Conservation (phyloP, 2,888 invertebrate species). For the Itoplectis maculator region DNA sequence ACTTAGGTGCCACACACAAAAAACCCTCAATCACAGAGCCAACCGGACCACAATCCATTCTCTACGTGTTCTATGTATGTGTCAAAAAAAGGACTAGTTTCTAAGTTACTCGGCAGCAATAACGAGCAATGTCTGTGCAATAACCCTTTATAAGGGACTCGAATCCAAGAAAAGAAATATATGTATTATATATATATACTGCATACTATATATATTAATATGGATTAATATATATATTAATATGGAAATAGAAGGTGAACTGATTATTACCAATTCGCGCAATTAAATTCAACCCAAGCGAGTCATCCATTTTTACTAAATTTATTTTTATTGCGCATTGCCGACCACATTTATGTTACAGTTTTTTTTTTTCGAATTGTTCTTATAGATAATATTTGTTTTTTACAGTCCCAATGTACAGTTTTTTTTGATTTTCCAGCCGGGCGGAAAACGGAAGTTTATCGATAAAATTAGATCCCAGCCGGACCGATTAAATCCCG, state of each 20-base stretch:
- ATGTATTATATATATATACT: conserved; percentile 30
- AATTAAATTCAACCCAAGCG: conserved; percentile 7
- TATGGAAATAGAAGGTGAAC: conserved; percentile 21
- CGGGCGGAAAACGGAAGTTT: conserved; percentile 38
- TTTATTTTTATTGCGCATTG: conserved; percentile 44
- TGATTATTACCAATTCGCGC: conserved; percentile 24
- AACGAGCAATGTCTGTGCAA: conserved; percentile 79
- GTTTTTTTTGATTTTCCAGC: neutral
- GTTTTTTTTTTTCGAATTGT: conserved; percentile 8
- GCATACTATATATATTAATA: conserved; percentile 48
- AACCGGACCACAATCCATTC: conserved; percentile 47
- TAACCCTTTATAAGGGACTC: conserved; percentile 72
- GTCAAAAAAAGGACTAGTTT: conserved; percentile 63
- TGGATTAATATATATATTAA: conserved; percentile 38
- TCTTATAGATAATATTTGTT: conserved; percentile 25
- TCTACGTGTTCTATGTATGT: conserved; percentile 54
- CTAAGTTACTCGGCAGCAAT: conserved; percentile 77
- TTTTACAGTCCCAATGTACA: conserved; percentile 42
- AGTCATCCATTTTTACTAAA: conserved; percentile 25
- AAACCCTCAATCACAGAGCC: conserved; percentile 21
- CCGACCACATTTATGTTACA: conserved; percentile 47
- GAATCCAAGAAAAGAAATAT: conserved; percentile 24
- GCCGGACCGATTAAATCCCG: too few species aligned
- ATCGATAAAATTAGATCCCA: neutral
- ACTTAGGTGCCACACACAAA: neutral